Percentiles rank a stretch among this genome's conserved stretches.
Conservation (phyloP, 2,888 invertebrate genomes). For the Acheta domesticus region DNA sequence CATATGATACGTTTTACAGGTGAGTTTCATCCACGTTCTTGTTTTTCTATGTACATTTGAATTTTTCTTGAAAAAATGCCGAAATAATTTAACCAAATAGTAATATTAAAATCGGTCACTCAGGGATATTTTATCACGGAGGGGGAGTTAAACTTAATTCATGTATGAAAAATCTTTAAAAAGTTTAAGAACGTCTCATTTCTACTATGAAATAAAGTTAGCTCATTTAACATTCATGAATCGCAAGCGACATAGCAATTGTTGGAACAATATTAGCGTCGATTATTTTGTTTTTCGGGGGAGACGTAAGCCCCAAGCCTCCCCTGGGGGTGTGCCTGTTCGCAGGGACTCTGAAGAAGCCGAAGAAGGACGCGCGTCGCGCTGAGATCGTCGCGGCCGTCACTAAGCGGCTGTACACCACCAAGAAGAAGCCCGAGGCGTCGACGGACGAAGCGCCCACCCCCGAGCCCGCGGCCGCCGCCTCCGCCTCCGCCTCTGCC, state of each 20-base stretch:
- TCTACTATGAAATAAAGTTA: too few species aligned
- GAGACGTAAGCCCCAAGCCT: slow-evolving; percentile 4
- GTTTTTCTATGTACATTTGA: too few species aligned
- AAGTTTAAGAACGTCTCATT: too few species aligned
- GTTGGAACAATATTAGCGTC: neutral
- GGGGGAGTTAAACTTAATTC: too few species aligned
- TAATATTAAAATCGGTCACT: too few species aligned
- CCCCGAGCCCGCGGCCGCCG: neutral
- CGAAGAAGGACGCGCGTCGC: slow-evolving; percentile 35
- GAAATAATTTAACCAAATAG: too few species aligned
- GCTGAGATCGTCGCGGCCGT: slow-evolving; percentile 70
- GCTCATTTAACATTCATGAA: too few species aligned
- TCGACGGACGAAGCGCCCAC: slow-evolving; percentile 30
- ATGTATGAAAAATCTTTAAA: too few species aligned
- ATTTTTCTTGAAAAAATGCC: too few species aligned
- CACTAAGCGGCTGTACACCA: slow-evolving; percentile 62
- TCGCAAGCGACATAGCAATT: neutral
- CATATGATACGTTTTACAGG: too few species aligned
- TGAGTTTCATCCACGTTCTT: too few species aligned
- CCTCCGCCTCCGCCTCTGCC: slow-evolving; percentile 22
- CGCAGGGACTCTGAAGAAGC: slow-evolving; percentile 25
- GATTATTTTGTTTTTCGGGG: neutral
- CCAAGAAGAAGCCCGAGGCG: slow-evolving; percentile 30
- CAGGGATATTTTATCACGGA: too few species aligned
- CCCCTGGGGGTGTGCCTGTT: neutral